Evolutionary conservation across 2,797 vertebrate species (phyloP), one percentile per base, ranked within the genome.

Genomic region (Anguilla megastoma): DNA sequence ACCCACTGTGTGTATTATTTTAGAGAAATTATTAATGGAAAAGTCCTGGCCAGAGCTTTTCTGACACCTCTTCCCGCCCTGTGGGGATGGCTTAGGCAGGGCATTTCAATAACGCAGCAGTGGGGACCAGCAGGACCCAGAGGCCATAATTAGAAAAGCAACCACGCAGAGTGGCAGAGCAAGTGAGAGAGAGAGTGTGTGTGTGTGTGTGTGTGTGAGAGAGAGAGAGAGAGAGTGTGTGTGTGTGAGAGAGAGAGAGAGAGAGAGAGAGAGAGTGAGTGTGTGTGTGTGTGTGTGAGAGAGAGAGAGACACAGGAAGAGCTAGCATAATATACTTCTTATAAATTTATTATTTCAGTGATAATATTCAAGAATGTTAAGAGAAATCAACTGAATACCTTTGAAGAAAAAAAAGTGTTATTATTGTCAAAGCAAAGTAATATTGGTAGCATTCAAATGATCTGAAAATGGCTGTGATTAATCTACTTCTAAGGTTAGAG

Each of bases 21-120:
- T 21, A 56, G 5, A 50, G 76, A 82, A 85, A 86, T 84, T 86
- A 69, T 84, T 88, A 52, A 86, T 71, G 79, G 58, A 86, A 63
- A 50, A 82, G 36, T 80, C 85, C 54, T 36, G 45, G 74, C 56
- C 7, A 33, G 74, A 54, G 85, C 36, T 86, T n/a, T 10, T 33
- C 74, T 36, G 71, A 69, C 56, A 82, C 88, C 27, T 86, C 69
- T 58, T 24, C 45, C 52, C 21, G 56, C 79, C 76, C 76, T 56
- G 69, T 69, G 84, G 36, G 85, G 56, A 86, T 6, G 16, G 14
- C 84, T 60, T 5, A 24, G 36, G 76, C 85, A 82, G 84, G 84
- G 54, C 9, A 80, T 85, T 45, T 60, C 54, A 66, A 63, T 54
- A 86, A 88, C 45, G 48, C 76, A 16, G 54, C 76, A 41, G 66